A percentile compares a stretch with the other conserved stretches of the same genome.
phyloP scores from a whole-genome alignment of 2,888 invertebrate genomes.

The Chymomyza caudatula region DNA sequence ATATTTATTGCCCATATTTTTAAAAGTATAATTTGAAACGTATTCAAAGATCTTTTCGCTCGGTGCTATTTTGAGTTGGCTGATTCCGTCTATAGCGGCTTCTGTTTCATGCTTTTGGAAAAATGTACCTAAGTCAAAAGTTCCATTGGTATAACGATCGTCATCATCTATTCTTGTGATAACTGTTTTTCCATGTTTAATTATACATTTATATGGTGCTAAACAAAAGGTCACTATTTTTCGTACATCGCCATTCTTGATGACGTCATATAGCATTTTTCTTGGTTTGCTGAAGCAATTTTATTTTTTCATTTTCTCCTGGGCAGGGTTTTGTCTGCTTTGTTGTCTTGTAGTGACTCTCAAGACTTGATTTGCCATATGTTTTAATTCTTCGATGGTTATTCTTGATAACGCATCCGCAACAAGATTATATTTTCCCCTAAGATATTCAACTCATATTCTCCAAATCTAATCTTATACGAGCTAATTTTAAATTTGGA shows the following conservation, averaged over 20 bases:
- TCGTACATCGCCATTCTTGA: background rate
- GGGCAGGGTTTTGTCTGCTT: constrained; percentile 16
- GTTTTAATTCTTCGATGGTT: no score
- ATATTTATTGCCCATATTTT: constrained; percentile 14
- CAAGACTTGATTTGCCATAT: constrained; percentile 2
- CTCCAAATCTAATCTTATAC: no score
- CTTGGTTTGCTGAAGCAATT: background rate
- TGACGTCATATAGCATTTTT: background rate
- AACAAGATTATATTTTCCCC: no score
- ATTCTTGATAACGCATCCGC: no score
- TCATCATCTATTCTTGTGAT: constrained; percentile 14
- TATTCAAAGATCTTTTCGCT: constrained; percentile 14
- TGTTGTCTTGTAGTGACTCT: constrained; percentile 11
- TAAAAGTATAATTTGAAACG: constrained; percentile 13
- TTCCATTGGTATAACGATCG: constrained; percentile 20
- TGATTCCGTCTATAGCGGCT: constrained; percentile 11
- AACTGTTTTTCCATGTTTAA: constrained; percentile 13
- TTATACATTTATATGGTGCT: background rate
- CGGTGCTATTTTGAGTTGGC: constrained; percentile 14
- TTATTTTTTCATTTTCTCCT: background rate
- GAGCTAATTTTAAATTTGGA: no score
- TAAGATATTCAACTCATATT: no score
- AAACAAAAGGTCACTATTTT: background rate
- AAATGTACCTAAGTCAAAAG: constrained; percentile 10
- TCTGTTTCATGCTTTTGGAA: constrained; percentile 18